Conservation (phyloP, 2,113 vertebrate species). For the Cheilinus undulatus region DNA sequence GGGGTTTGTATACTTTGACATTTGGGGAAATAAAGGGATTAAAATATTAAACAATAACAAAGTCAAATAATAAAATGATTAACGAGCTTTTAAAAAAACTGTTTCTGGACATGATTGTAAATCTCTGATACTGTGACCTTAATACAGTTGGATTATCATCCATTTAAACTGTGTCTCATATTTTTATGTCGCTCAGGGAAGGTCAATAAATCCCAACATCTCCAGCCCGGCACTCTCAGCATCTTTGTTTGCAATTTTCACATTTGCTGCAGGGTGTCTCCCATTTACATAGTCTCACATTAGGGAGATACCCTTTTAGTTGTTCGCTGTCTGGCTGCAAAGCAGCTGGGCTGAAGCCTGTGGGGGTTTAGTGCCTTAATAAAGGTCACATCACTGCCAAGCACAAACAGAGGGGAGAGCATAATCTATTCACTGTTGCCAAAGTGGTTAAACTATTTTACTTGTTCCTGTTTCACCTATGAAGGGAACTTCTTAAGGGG, state of each 20-base stretch:
- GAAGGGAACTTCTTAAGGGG: not conserved
- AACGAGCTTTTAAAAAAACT: no score
- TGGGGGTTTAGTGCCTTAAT: constrained; percentile 46
- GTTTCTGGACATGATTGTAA: no score
- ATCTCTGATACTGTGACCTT: no score
- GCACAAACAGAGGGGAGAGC: constrained; percentile 3
- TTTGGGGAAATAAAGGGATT: not conserved
- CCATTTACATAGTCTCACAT: constrained; percentile 42
- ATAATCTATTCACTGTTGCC: constrained; percentile 43
- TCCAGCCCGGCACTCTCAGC: not conserved
- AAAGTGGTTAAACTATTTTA: constrained; percentile 3
- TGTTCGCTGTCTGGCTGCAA: constrained; percentile 34
- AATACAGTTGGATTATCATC: not conserved
- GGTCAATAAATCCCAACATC: constrained; percentile 25
- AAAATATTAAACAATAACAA: not conserved
- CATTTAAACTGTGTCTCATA: not conserved
- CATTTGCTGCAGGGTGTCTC: constrained; percentile 44
- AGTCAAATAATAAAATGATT: not conserved
- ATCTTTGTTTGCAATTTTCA: constrained; percentile 4
- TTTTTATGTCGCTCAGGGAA: not conserved
- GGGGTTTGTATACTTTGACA: not conserved
- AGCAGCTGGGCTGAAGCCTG: constrained; percentile 33
- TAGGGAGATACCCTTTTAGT: constrained; percentile 55
- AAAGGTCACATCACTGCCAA: constrained; percentile 64
- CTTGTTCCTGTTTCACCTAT: constrained; percentile 21